A percentile compares a stretch with the other conserved stretches of the same genome.
Conservation (phyloP, 2,888 invertebrate genomes). For the Watsonalla cultraria region DNA sequence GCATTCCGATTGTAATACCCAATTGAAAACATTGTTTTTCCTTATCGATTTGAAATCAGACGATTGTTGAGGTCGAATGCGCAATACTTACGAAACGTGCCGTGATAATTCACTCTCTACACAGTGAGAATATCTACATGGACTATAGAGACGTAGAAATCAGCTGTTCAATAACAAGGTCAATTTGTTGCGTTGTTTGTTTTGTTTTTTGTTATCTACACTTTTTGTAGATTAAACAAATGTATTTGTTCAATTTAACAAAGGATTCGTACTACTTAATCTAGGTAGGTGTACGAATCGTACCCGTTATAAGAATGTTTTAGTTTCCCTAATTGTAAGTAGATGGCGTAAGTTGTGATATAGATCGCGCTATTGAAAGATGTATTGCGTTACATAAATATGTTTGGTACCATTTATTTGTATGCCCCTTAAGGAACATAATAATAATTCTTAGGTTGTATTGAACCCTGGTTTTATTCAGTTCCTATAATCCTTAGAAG, state of each 20-base stretch:
- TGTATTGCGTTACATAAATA: too few species aligned
- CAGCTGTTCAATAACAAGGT: slow-evolving; percentile 41
- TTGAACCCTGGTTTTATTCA: too few species aligned
- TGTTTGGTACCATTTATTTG: too few species aligned
- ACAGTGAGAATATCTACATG: slow-evolving; percentile 12
- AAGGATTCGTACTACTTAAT: slow-evolving; percentile 7
- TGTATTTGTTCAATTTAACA: slow-evolving; percentile 21
- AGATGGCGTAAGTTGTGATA: too few species aligned
- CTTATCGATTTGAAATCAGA: slow-evolving; percentile 49
- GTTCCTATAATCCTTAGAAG: too few species aligned
- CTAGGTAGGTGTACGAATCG: too few species aligned
- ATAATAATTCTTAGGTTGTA: too few species aligned
- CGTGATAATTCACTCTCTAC: slow-evolving; percentile 17
- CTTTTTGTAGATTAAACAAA: slow-evolving; percentile 15
- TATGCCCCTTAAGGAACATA: too few species aligned
- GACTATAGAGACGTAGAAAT: slow-evolving; percentile 42
- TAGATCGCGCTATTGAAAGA: too few species aligned
- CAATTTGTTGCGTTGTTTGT: slow-evolving; percentile 31
- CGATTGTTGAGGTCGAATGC: slow-evolving; percentile 39
- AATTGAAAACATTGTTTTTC: slow-evolving; percentile 42
- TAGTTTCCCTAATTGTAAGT: too few species aligned
- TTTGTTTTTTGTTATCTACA: slow-evolving; percentile 10
- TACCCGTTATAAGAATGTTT: too few species aligned
- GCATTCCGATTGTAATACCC: slow-evolving; percentile 34
- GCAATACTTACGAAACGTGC: slow-evolving; percentile 41